Base-by-base conservation (phyloP, 2,888 invertebrate genomes). In the Plebejus anna region DNA sequence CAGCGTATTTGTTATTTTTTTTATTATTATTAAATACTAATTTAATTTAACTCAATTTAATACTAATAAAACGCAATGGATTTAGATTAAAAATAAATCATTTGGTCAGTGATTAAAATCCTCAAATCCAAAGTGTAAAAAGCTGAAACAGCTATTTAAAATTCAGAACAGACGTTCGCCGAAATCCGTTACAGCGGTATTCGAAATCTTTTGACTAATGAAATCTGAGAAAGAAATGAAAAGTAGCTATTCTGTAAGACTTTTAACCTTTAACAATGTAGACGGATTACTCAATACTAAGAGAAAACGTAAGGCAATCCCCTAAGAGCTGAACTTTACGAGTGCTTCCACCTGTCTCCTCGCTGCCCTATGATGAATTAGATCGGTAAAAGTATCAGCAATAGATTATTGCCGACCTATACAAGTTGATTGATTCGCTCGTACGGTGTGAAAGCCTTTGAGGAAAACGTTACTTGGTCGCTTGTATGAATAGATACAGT, bases 261-360 rank as follows among this genome's bases (percentile, higher is more conserved):
- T 13, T 66, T 66, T 66, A 11, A 66, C 32, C 66, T 66, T 61
- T 13, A 66, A 13, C 66, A 66, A 66, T 61, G 61, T 61, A 61
- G 11, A 32, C 13, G 66, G 32, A 32, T 66, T 66, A 66, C 75
- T 77, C 32, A 55, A 75, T 61, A 57, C 66, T 13, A 32, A 66
- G 11, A 28, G 22, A 28, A 66, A 66, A 66, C 28, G 32, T 66
- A 66, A 66, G 66, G 32, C 66, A 66, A 66, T 66, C 32, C 72
- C 77, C 36, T 76, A 72, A 78, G 76, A 66, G 71, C 57, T 76
- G 51, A 75, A 75, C 55, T 76, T 59, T 38, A 13, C 32, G 72
- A 55, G 61, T 57, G 71, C 76, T 77, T 71, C 70, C 77, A 78
- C 76, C 77, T 77, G 77, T 76, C 77, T 66, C 16, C 32, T 32